Evolutionary conservation across 2,113 vertebrate species (phyloP).

Genomic region (Microcebus tavaratra): DNA sequence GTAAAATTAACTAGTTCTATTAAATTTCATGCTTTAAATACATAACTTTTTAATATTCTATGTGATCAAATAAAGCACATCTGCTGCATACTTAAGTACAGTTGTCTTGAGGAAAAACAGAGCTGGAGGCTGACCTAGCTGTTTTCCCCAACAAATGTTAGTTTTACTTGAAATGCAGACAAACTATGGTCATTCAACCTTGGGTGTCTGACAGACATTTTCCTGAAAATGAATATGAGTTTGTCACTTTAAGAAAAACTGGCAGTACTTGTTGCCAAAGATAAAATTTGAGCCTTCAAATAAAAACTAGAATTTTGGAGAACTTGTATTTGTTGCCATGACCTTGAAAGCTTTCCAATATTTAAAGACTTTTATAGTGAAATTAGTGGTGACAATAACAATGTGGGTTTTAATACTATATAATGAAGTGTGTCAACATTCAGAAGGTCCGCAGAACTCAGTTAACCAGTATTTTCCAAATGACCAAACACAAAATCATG

Average conservation of each 20-base stretch:
- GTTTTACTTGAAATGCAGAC: background rate
- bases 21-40: background rate
- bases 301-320: constrained; percentile 31
- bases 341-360: background rate
- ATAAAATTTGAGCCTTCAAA: background rate
- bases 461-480: background rate
- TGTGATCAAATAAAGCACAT: background rate
- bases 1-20: background rate
- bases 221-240: background rate
- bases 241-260: background rate
- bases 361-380: background rate
- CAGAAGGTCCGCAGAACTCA: background rate
- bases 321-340: background rate
- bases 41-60: background rate
- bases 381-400: background rate
- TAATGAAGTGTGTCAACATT: background rate
- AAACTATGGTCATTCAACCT: background rate
- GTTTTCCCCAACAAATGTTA: background rate
- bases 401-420: background rate
- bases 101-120: background rate
- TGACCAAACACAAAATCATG: background rate
- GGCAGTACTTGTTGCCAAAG: background rate
- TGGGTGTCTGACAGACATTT: background rate
- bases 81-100: background rate
- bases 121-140: background rate